Evolutionary conservation across 2,888 invertebrate genomes (phyloP).

Genomic region (Spodoptera exigua): DNA sequence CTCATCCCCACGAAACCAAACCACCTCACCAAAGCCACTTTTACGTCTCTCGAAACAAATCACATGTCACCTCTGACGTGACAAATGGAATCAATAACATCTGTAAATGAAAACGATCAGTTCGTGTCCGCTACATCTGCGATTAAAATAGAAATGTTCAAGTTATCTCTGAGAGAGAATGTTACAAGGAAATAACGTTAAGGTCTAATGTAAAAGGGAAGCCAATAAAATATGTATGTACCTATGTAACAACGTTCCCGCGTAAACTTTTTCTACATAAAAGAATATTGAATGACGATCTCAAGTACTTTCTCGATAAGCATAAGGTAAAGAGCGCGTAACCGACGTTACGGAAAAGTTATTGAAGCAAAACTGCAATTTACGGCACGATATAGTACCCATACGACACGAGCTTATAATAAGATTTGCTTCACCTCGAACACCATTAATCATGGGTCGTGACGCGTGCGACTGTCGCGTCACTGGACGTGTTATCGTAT

Average conservation of each 20-base stretch:
- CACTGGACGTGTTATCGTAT: slow-evolving; percentile 41
- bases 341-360: slow-evolving; percentile 52
- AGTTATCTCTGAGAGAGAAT: slow-evolving; percentile 11
- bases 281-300: slow-evolving; percentile 37
- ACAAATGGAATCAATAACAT: slow-evolving; percentile 31
- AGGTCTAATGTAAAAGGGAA: slow-evolving; percentile 18
- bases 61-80: slow-evolving; percentile 20
- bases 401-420: slow-evolving; percentile 62
- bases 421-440: slow-evolving; percentile 51
- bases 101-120: slow-evolving; percentile 28
- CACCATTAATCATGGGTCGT: slow-evolving; percentile 57
- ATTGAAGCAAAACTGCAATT: slow-evolving; percentile 60
- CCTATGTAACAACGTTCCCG: slow-evolving; percentile 15
- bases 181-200: slow-evolving; percentile 26
- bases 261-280: slow-evolving; percentile 26
- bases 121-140: slow-evolving; percentile 16
- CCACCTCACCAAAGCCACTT: slow-evolving; percentile 32
- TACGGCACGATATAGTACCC: slow-evolving; percentile 50
- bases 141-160: slow-evolving; percentile 23
- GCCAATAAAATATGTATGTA: slow-evolving; percentile 39
- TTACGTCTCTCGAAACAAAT: slow-evolving; percentile 20
- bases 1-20: slow-evolving; percentile 36
- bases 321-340: slow-evolving; percentile 36
- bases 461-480: slow-evolving; percentile 56
- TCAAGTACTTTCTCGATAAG: slow-evolving; percentile 21